A percentile compares a stretch with the other conserved stretches of the same genome.
phyloP scores from a whole-genome alignment of 2,888 invertebrate species.

The Latrodectus hesperus region DNA sequence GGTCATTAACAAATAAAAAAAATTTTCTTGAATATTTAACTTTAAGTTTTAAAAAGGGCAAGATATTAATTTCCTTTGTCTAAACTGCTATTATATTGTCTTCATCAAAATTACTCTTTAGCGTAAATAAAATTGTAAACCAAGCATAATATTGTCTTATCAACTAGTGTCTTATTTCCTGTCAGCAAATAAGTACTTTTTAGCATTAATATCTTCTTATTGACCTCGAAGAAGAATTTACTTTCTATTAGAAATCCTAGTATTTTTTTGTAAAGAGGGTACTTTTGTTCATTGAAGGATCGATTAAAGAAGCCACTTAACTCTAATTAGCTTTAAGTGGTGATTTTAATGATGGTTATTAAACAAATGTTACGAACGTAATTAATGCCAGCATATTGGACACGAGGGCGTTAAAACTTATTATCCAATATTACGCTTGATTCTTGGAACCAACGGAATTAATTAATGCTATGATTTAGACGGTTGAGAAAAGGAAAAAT shows the following conservation, averaged over 20 bases:
- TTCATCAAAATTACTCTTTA: too few species aligned
- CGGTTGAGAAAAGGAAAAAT: too few species aligned
- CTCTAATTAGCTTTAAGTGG: constrained; percentile 49
- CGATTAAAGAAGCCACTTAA: constrained; percentile 34
- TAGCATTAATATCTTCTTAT: too few species aligned
- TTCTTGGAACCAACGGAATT: constrained; percentile 9
- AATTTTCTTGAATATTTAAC: too few species aligned
- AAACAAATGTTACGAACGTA: constrained; percentile 51
- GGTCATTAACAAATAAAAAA: too few species aligned
- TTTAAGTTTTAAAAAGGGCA: too few species aligned
- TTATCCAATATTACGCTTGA: constrained; percentile 16
- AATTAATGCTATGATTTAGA: constrained; percentile 10
- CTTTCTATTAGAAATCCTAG: too few species aligned
- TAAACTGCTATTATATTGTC: too few species aligned
- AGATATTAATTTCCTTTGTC: too few species aligned
- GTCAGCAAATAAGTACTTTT: too few species aligned
- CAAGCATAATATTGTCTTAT: constrained; percentile 8
- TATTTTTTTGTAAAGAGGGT: too few species aligned
- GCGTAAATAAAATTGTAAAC: not conserved
- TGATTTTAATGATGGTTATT: constrained; percentile 55
- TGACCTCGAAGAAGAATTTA: too few species aligned
- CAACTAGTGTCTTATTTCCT: not conserved
- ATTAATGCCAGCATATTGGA: constrained; percentile 47
- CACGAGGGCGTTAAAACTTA: constrained; percentile 37
- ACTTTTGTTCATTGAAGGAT: constrained; percentile 15